These are phyloP conservation scores for Volucella zonaria DNA, from an alignment of 2,888 invertebrate genomes.

Conservation along the genomic window DNA sequence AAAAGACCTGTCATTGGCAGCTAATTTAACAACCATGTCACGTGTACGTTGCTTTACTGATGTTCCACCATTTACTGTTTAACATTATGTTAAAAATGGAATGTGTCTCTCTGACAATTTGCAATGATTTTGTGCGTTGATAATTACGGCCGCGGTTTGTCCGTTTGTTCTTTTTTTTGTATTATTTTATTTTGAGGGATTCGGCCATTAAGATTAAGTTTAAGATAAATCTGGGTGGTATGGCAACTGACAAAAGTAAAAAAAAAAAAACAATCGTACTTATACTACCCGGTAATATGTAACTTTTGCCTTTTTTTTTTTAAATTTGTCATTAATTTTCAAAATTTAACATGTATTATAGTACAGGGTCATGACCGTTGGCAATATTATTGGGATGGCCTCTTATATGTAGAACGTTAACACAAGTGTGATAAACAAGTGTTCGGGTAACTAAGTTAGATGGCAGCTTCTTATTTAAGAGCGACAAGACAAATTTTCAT, in stretches of 20 bases:
- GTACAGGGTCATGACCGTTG: slow-evolving; percentile 41
- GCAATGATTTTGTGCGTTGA: slow-evolving; percentile 67
- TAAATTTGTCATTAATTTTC: slow-evolving; percentile 13
- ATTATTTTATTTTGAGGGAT: slow-evolving; percentile 31
- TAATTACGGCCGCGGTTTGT: slow-evolving; percentile 42
- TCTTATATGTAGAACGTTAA: slow-evolving; percentile 19
- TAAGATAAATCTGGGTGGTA: slow-evolving; percentile 71
- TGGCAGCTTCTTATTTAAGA: background rate
- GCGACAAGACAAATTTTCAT: slow-evolving; percentile 39
- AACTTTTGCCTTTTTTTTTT: background rate
- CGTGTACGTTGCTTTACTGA: slow-evolving; percentile 69
- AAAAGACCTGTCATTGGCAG: slow-evolving; percentile 64
- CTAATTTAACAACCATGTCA: slow-evolving; percentile 63
- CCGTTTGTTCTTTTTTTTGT: slow-evolving; percentile 1
- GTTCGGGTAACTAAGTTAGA: background rate
- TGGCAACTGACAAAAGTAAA: slow-evolving; percentile 22
- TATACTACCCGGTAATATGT: slow-evolving; percentile 61
- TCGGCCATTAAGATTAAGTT: slow-evolving; percentile 66
- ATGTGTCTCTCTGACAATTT: slow-evolving; percentile 67
- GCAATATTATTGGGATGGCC: slow-evolving; percentile 17
- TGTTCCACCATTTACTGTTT: slow-evolving; percentile 72
- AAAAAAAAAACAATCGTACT: slow-evolving; percentile 31
- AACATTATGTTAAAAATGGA: slow-evolving; percentile 68
- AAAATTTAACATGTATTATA: slow-evolving; percentile 13
- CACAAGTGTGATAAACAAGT: slow-evolving; percentile 24